Base-by-base conservation (phyloP, 2,797 vertebrate genomes). In the Macropodus opercularis region DNA sequence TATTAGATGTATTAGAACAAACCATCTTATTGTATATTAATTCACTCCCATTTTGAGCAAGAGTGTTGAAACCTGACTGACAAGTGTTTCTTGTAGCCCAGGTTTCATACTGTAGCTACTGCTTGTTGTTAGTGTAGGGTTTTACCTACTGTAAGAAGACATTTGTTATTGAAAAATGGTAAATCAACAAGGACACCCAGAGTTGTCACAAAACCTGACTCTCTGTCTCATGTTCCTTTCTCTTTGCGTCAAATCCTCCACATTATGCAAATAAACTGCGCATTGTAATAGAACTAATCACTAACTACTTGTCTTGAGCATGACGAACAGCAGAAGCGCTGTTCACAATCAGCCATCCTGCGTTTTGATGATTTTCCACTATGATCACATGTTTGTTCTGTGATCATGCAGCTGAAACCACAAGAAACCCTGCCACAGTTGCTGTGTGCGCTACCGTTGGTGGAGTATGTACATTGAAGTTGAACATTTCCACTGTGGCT, bases 391-490 rank as follows among this genome's bases (percentile, higher is more conserved):
- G 63, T 39, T 44, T 54, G 14, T 21, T 75, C 34, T 53, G n/a
- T 27, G 29, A 18, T 26, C 66, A n/a, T 36, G 32, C 19, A 9
- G 55, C 22, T 51, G 40, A 78, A 75, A 80, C 70, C 60, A 72
- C 67, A 68, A 55, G 11, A 55, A 40, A 57, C 21, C 2, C 19
- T 29, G 22, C 23, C 41, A 18, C 44, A 35, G 48, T 53, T 56
- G 47, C 40, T 58, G 49, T 55, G 36, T 57, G n/a, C n/a, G n/a
- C 18, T 54, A 22, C 23, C 47, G 31, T 6, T 14, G 36, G 21
- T 26, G 11, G 8, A 41, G 6, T 3, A 3, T 2, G 1, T 43
- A 3, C n/a, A n/a, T n/a, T n/a, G n/a, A n/a, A n/a, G n/a, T 31
- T 14, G 1, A 1, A 17, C 1, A 19, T 60, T 55, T 5, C 13